These are phyloP conservation scores for Elaphurus davidianus DNA, from an alignment of 2,113 vertebrate genomes.

Conservation along the genomic window DNA sequence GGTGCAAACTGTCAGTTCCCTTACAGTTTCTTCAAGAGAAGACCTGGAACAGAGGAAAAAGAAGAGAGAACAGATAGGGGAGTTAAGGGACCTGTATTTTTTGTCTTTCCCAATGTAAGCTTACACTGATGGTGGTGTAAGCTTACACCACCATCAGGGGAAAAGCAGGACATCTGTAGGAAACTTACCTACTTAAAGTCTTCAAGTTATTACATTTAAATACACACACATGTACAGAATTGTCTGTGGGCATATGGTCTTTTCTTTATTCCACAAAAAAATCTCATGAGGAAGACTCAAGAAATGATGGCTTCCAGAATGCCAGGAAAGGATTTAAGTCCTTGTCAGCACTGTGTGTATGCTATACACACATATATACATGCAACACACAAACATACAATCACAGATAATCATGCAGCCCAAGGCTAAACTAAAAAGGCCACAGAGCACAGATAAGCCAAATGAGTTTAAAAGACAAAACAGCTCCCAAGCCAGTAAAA, in stretches of 20 bases:
- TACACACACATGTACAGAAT: background rate
- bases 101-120: background rate
- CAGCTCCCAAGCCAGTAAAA: background rate
- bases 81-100: background rate
- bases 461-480: conserved; percentile 34
- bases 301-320: background rate
- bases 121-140: no score
- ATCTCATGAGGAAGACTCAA: background rate
- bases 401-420: background rate
- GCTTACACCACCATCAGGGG: background rate
- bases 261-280: conserved; percentile 7
- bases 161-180: background rate
- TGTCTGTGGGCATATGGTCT: background rate
- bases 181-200: conserved; percentile 13
- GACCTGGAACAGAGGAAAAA: background rate
- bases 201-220: conserved; percentile 14
- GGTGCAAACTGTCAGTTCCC: background rate
- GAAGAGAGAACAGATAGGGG: background rate
- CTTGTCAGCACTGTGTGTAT: background rate
- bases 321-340: background rate
- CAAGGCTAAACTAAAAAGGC: conserved; percentile 10
- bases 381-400: background rate
- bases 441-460: background rate
- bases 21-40: background rate
- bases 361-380: background rate